Evolutionary conservation across 92 coral and sea anemone genomes (phyloP), one percentile per base, ranked within the genome.

Genomic region (Palythoa caribaeorum): DNA sequence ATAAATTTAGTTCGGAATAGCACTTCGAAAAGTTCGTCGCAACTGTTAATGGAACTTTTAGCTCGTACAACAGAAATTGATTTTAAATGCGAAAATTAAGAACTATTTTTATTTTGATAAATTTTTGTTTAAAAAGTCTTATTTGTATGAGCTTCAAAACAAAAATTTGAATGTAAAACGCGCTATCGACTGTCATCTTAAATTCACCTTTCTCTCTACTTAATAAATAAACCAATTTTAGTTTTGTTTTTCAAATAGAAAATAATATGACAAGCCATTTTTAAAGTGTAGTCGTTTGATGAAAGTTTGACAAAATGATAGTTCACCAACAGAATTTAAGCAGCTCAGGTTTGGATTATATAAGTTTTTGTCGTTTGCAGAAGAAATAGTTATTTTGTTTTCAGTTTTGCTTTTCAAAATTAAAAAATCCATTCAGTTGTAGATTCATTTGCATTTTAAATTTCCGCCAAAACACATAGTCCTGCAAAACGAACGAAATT

Each of bases 391-490:
- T 40, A 63, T 44, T 81, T 47, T 81, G 73, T 47, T 62, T 81
- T 37, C 1, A 11, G 51, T 62, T 63, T 81, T 20, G 38, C 70
- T 38, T 44, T 60, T 38, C 4, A 28, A 36, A 9, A 14, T 19
- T 5, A 38, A 36, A 48, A 17, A 66, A 17, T 76, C 60, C 44
- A 51, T 15, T 19, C 19, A n/a, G 17, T n/a, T 66, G 44, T 7
- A 66, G 63, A 12, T 40, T 81, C 47, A 81, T 81, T 81, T 81
- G 86, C 74, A 81, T 81, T 81, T 81, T 81, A 63, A 40, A 48
- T 44, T 66, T 65, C 10, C 59, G 1, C 17, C 9, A 70, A 52
- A 62, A 21, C 19, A 19, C 53, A 28, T 3, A 62, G 17, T 62
- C 59, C 21, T 21, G 12, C 19, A 48, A 81, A 81, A 20, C 37